Percentiles rank a stretch among this genome's conserved stretches.
Conservation (phyloP, 2,888 invertebrate species). For the Parnassius orleans region DNA sequence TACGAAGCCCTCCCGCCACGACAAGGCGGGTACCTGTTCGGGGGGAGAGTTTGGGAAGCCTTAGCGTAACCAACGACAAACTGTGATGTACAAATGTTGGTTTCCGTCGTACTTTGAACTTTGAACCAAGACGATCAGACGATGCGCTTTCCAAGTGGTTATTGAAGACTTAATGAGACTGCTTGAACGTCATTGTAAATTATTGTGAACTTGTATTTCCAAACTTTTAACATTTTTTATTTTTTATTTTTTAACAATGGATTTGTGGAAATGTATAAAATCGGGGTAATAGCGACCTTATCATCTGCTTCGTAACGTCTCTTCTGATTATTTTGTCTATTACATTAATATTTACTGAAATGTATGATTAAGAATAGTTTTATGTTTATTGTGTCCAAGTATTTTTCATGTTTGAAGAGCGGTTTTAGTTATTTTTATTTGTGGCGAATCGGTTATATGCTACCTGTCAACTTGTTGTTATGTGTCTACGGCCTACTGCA, state of each 20-base stretch:
- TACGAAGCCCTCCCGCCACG: no score
- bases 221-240: neutral
- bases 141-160: no score
- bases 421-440: slow-evolving; percentile 10
- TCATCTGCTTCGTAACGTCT: neutral
- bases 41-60: no score
- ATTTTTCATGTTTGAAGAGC: slow-evolving; percentile 8
- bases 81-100: no score
- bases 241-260: neutral
- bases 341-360: no score
- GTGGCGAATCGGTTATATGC: neutral
- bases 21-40: no score
- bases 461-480: neutral
- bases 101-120: no score
- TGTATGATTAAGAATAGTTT: slow-evolving; percentile 4
- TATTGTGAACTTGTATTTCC: neutral
- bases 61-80: no score
- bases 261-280: neutral
- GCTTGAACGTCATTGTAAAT: no score
- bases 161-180: no score
- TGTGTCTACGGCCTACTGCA: neutral
- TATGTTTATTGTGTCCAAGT: slow-evolving; percentile 6
- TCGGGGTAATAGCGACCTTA: neutral
- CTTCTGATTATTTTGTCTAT: neutral
- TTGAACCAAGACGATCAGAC: neutral